Evolutionary conservation across 2,888 invertebrate genomes (phyloP).

Genomic region (Agrochola lychnidis): DNA sequence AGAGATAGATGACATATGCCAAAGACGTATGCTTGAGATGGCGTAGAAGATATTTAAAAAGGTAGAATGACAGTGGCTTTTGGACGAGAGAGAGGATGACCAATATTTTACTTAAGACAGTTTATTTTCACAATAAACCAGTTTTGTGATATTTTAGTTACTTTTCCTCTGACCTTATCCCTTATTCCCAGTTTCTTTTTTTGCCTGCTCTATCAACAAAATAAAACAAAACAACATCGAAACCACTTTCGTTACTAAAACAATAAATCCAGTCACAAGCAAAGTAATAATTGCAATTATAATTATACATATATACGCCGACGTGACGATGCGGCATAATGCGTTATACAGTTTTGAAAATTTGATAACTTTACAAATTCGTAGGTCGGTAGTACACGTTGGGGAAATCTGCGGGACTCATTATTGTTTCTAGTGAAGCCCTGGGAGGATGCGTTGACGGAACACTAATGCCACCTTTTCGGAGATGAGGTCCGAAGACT

Average conservation of each 20-base stretch:
- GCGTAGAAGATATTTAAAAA: not conserved
- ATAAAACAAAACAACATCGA: not conserved
- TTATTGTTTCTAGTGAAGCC: slow-evolving; percentile 85
- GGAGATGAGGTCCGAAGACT: slow-evolving; percentile 61
- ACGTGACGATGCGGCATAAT: slow-evolving; percentile 76
- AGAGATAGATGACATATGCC: not conserved
- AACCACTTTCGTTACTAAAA: slow-evolving; percentile 24
- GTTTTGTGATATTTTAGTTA: not conserved
- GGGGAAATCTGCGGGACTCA: slow-evolving; percentile 87
- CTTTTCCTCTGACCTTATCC: not conserved
- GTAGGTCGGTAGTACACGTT: slow-evolving; percentile 86
- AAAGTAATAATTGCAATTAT: slow-evolving; percentile 84
- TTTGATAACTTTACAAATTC: slow-evolving; percentile 90
- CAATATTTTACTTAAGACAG: not conserved
- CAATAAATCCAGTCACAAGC: slow-evolving; percentile 54
- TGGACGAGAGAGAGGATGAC: not conserved
- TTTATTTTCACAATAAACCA: not conserved
- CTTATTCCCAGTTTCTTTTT: not conserved
- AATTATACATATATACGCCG: slow-evolving; percentile 82
- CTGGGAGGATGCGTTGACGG: slow-evolving; percentile 81
- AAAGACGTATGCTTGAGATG: not conserved
- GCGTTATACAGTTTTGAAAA: slow-evolving; percentile 89
- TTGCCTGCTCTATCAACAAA: not conserved
- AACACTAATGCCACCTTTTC: slow-evolving; percentile 86
- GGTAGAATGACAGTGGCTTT: not conserved